A percentile compares a stretch with the other conserved stretches of the same genome.
phyloP scores from a whole-genome alignment of 2,888 invertebrate genomes.

The Drosophila lacicola region DNA sequence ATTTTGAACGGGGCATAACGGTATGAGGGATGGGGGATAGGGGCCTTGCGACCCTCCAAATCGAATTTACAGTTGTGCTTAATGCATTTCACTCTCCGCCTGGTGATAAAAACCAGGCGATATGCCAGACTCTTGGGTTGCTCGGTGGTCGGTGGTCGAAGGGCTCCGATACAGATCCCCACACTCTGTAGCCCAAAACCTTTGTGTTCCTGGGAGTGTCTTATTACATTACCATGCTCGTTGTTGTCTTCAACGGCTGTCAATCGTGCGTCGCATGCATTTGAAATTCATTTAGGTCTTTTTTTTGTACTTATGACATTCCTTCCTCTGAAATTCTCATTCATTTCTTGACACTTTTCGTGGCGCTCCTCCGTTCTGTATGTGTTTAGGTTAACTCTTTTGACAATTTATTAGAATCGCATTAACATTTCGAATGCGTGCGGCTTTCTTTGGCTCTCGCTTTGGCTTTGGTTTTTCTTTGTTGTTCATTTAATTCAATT shows the following conservation, averaged over 20 bases:
- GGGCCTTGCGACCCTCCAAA: constrained; percentile 34
- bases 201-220: constrained; percentile 42
- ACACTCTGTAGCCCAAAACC: constrained; percentile 1
- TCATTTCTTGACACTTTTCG: constrained; percentile 47
- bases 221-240: constrained; percentile 61
- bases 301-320: constrained; percentile 35
- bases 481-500: constrained; percentile 60
- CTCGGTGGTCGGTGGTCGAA: constrained; percentile 4
- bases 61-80: constrained; percentile 58
- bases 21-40: constrained; percentile 16
- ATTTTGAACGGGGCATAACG: constrained; percentile 54
- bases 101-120: constrained; percentile 56
- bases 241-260: constrained; percentile 32
- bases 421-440: constrained; percentile 62
- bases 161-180: constrained; percentile 9
- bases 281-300: constrained; percentile 30
- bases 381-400: constrained; percentile 61
- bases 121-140: constrained; percentile 37
- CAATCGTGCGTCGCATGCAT: constrained; percentile 65
- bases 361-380: constrained; percentile 54
- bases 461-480: constrained; percentile 16
- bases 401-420: constrained; percentile 69
- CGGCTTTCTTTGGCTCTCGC: constrained; percentile 23
- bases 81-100: constrained; percentile 61
- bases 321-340: constrained; percentile 49